Percentiles rank a stretch among this genome's conserved stretches.
phyloP scores from a whole-genome alignment of 1,140 invertebrate genomes.

The Dendrolimus kikuchii region DNA sequence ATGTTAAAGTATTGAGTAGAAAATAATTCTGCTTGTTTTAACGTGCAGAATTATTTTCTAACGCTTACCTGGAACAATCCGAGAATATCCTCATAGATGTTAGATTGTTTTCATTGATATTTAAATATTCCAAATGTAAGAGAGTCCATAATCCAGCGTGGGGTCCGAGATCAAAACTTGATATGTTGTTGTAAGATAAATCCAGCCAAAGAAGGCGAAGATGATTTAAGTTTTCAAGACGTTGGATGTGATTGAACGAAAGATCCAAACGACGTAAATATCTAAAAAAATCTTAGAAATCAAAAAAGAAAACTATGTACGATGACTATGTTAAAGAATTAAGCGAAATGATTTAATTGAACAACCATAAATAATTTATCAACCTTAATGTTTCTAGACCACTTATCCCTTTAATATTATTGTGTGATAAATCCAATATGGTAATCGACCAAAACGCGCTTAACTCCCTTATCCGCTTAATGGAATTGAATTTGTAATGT shows the following conservation, averaged over 20 bases:
- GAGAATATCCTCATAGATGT: constrained; percentile 54
- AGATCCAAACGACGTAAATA: constrained; percentile 57
- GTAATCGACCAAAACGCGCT: constrained; percentile 57
- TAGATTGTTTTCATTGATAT: constrained; percentile 61
- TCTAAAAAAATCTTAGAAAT: constrained; percentile 20
- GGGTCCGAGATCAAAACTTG: constrained; percentile 40
- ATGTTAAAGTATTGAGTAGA: too few relatives aligned
- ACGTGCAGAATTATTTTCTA: not conserved
- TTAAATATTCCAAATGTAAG: constrained; percentile 52
- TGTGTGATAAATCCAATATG: constrained; percentile 54
- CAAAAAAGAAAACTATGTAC: too few relatives aligned
- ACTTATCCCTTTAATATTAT: constrained; percentile 53
- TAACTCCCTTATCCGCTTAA: constrained; percentile 50
- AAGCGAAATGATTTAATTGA: too few relatives aligned
- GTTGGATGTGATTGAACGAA: constrained; percentile 59
- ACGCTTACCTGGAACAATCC: constrained; percentile 43
- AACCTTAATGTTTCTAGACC: constrained; percentile 49
- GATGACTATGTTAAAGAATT: too few relatives aligned
- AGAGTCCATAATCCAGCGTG: constrained; percentile 49
- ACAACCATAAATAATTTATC: not conserved
- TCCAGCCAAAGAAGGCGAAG: constrained; percentile 51
- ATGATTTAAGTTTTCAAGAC: constrained; percentile 56
- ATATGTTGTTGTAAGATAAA: constrained; percentile 60
- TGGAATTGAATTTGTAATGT: constrained; percentile 54
- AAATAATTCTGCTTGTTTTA: not conserved